Evolutionary conservation across 2,113 vertebrate species (phyloP).

Genomic region (Aldabrachelys gigantea): DNA sequence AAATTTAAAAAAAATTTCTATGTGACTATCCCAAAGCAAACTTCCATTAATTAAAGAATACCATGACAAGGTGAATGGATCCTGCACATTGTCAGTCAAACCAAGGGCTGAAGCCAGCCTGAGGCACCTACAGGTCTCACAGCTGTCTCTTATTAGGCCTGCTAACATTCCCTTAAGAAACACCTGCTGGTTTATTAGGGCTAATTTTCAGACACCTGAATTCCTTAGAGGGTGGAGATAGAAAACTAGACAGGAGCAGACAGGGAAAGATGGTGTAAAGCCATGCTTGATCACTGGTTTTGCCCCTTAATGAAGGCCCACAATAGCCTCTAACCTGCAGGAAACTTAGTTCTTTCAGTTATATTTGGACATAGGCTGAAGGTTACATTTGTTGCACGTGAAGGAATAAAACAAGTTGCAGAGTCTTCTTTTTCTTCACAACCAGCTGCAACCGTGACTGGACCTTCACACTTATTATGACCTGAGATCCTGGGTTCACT

Average conservation of each 20-base stretch:
- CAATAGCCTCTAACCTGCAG: neutral
- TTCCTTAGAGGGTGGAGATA: neutral
- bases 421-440: neutral
- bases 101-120: neutral
- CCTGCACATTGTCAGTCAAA: neutral
- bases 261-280: neutral
- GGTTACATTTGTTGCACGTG: neutral
- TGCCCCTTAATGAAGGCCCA: neutral
- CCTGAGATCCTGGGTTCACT: neutral
- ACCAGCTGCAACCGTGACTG: neutral
- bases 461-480: neutral
- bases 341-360: neutral
- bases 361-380: neutral
- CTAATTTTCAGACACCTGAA: neutral
- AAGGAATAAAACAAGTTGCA: neutral
- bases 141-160: neutral
- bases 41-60: neutral
- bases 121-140: neutral
- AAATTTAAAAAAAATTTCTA: neutral
- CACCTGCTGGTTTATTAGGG: neutral
- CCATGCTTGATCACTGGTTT: neutral
- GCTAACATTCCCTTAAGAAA: neutral
- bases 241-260: neutral
- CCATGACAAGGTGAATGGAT: neutral
- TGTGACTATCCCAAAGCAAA: neutral